phyloP scores from a whole-genome alignment of 2,888 invertebrate genomes.

The Lacanobia oleracea region DNA sequence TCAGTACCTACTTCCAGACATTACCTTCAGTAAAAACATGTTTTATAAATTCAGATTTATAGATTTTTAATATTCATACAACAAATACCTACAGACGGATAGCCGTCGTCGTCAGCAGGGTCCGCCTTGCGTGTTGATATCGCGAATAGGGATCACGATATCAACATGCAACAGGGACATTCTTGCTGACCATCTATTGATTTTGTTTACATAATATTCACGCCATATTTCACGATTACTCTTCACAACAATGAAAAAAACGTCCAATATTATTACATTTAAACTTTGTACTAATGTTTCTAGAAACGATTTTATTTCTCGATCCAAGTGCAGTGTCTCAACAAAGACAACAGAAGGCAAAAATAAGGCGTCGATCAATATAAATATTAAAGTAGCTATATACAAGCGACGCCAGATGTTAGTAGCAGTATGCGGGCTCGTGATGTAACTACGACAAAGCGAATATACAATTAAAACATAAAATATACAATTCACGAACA shows the following conservation, averaged over 20 bases:
- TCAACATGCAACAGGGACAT: too few relatives aligned
- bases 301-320: too few relatives aligned
- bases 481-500: not conserved
- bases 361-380: not conserved
- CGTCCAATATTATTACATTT: not conserved
- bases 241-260: not conserved
- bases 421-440: not conserved
- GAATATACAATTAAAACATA: not conserved
- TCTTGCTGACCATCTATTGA: not conserved
- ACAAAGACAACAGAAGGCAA: not conserved
- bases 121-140: too few relatives aligned
- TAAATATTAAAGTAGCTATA: constrained; percentile 1
- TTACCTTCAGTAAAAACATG: too few relatives aligned
- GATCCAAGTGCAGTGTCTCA: too few relatives aligned
- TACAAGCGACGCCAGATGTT: not conserved
- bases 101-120: too few relatives aligned
- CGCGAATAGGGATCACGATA: too few relatives aligned
- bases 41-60: too few relatives aligned
- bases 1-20: too few relatives aligned
- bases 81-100: too few relatives aligned
- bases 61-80: too few relatives aligned
- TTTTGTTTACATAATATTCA: not conserved
- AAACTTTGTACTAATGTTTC: not conserved
- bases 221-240: not conserved
- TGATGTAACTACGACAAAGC: constrained; percentile 1